Conservation (phyloP, 2,888 invertebrate species). For the Leptothorax acervorum region DNA sequence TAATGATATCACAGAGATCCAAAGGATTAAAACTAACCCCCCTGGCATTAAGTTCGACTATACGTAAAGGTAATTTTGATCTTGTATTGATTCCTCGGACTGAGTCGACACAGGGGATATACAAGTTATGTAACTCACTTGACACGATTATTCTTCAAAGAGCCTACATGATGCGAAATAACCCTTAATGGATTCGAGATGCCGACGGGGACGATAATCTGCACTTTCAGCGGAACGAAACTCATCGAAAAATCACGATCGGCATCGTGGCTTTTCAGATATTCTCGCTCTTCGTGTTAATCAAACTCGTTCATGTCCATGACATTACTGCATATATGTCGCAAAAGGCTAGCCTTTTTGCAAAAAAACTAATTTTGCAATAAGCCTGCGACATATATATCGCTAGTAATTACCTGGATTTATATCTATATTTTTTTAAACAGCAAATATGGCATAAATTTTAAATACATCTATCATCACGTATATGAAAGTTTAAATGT, state of each 20-base stretch:
- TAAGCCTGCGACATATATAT: background rate
- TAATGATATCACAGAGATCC: conserved; percentile 32
- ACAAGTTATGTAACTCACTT: conserved; percentile 70
- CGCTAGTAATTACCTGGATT: background rate
- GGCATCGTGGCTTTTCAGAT: conserved; percentile 54
- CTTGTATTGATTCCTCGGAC: conserved; percentile 4
- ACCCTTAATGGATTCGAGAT: conserved; percentile 79
- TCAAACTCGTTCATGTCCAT: background rate
- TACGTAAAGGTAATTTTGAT: conserved; percentile 43
- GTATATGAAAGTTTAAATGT: conserved; percentile 5
- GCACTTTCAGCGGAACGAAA: conserved; percentile 62
- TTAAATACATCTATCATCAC: background rate
- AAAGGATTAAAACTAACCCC: conserved; percentile 42
- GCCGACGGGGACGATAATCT: conserved; percentile 73
- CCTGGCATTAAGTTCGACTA: conserved; percentile 19
- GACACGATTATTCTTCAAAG: conserved; percentile 80
- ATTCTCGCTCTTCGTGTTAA: conserved; percentile 32
- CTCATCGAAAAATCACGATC: conserved; percentile 50
- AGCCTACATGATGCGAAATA: conserved; percentile 74
- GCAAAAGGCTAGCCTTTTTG: too few relatives aligned
- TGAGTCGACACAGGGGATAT: conserved; percentile 22
- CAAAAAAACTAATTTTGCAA: too few relatives aligned
- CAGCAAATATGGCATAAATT: background rate
- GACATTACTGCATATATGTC: background rate
- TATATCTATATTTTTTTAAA: background rate